Percentiles rank a stretch among this genome's conserved stretches.
Evolutionary conservation across 1,140 invertebrate genomes (phyloP).

Genomic region (Sarcophaga peregrina): DNA sequence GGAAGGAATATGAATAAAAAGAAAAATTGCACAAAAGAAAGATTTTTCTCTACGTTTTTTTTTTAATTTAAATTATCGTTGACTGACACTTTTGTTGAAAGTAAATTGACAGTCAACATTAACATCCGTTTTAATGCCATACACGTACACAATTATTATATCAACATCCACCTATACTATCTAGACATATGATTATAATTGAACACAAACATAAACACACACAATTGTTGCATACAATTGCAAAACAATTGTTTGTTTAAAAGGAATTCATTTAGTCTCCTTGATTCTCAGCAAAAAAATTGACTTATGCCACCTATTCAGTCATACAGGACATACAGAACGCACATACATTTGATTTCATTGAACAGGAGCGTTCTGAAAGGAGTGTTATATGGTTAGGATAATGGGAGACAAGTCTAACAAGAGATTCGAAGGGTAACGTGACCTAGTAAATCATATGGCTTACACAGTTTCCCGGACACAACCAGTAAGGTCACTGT

Average conservation of each 20-base stretch:
- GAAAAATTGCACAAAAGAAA: not conserved
- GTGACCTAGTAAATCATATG: too few species aligned
- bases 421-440: too few species aligned
- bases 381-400: not conserved
- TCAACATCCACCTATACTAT: too few species aligned
- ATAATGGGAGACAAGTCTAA: too few species aligned
- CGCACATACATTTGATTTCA: not conserved
- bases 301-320: too few species aligned
- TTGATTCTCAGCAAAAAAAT: too few species aligned
- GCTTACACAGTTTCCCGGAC: too few species aligned
- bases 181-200: too few species aligned
- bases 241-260: constrained; percentile 5
- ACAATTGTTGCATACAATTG: not conserved
- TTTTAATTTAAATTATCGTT: not conserved
- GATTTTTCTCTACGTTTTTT: not conserved
- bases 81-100: not conserved
- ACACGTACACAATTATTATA: not conserved
- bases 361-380: not conserved
- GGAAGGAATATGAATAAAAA: too few species aligned
- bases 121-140: constrained; percentile 5
- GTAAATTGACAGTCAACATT: constrained; percentile 22
- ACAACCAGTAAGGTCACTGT: too few species aligned
- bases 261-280: not conserved
- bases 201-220: not conserved
- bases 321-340: too few species aligned